Base-by-base conservation (phyloP, 2,888 invertebrate species). In the Spialia ferax region DNA sequence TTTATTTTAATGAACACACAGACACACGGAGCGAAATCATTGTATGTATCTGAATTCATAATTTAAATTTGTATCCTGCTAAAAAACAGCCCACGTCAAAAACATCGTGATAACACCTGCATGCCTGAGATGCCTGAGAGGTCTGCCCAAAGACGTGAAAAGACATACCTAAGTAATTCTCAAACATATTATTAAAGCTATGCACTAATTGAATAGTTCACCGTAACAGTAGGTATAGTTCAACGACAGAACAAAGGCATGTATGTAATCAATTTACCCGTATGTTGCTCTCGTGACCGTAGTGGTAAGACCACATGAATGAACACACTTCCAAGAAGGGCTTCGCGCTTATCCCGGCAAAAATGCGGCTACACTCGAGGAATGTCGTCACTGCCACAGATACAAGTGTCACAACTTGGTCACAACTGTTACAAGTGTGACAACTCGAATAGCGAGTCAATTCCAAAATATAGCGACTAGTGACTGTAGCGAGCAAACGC, bases 281-380 rank as follows among this genome's bases (percentile, higher is more conserved):
- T 48, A 48, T 18, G 22, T 57, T 7, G 42, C 20, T 52, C 50
- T 20, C 42, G 45, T 63, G 23, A 45, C 11, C 48, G 11, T 20
- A 22, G 38, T 32, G 32, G 2, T 4, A 3, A 1, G 13, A 8
- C 38, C 35, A 18, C 35, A 42, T 55, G 29, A 55, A 63, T 45
- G 38, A 20, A 42, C 35, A 5, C 2, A 15, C 20, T 15, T 15
- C 15, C 55, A 45, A 15, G 20, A 45, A 18, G n/a, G 20, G 23
- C 15, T 20, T 45, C 20, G n/a, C 42, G 54, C 42, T 45, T 26
- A 38, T 22, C 55, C 57, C 35, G 22, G 63, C 55, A 63, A 63
- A 55, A 13, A 63, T 63, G 63, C 54, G 20, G 55, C 42, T 63
- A 26, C 38, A 5, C 18, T 5, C 48, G 22, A 38, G 42, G 54